A percentile compares a stretch with the other conserved stretches of the same genome.
Evolutionary conservation across 2,797 vertebrate genomes (phyloP).

Genomic region (Hyperoplus lanceolatus): DNA sequence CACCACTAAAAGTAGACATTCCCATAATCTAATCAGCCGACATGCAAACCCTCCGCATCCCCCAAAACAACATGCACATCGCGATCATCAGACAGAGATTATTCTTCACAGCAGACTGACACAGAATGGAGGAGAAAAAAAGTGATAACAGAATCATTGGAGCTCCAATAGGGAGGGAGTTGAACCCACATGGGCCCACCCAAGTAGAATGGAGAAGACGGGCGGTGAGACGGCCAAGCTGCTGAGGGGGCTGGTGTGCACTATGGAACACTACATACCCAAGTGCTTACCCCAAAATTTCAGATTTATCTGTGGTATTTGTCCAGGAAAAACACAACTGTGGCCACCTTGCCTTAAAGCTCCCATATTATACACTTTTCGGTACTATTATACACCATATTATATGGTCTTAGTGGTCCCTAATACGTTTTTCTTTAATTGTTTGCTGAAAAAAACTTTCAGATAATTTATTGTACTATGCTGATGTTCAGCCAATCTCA

Average conservation of each 20-base stretch:
- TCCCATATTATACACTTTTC: too few species aligned
- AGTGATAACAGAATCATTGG: slow-evolving; percentile 51
- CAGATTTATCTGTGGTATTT: slow-evolving; percentile 62
- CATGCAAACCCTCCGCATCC: slow-evolving; percentile 34
- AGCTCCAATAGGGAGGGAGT: slow-evolving; percentile 43
- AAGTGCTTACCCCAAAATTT: slow-evolving; percentile 44
- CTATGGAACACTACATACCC: slow-evolving; percentile 48
- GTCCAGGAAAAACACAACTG: slow-evolving; percentile 48
- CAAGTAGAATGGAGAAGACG: slow-evolving; percentile 52
- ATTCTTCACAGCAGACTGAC: slow-evolving; percentile 46
- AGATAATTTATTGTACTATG: too few species aligned
- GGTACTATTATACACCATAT: too few species aligned
- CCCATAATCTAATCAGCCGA: slow-evolving; percentile 50
- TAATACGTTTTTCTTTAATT: too few species aligned
- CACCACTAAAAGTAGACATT: slow-evolving; percentile 49
- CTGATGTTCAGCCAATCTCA: too few species aligned
- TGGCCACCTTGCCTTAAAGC: slow-evolving; percentile 22
- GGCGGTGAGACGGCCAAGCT: slow-evolving; percentile 49
- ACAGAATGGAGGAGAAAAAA: slow-evolving; percentile 26
- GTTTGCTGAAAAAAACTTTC: too few species aligned
- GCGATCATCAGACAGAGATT: slow-evolving; percentile 36
- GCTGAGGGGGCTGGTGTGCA: slow-evolving; percentile 28
- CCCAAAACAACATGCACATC: slow-evolving; percentile 16
- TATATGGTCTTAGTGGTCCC: too few species aligned
- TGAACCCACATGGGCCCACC: slow-evolving; percentile 66